Percentiles rank a stretch among this genome's conserved stretches.
These are phyloP conservation scores for Cataglyphis altisquamis DNA, from an alignment of 2,888 invertebrate species.

Conservation along the genomic window DNA sequence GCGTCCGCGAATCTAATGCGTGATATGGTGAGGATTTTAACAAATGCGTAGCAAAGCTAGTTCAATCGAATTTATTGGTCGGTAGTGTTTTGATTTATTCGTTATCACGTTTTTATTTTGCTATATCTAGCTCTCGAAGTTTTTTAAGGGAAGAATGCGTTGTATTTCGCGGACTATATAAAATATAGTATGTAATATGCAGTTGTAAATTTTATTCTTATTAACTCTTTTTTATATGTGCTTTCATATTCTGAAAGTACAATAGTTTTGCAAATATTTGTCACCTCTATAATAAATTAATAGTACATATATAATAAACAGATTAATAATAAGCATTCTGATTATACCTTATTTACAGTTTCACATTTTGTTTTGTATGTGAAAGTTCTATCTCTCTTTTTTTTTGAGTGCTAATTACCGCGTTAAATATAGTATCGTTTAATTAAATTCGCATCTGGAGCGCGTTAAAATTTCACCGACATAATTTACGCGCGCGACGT, in stretches of 20 bases:
- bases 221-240: background rate
- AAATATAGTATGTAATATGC: background rate
- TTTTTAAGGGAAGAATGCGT: slow-evolving; percentile 11
- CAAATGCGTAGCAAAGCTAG: slow-evolving; percentile 40
- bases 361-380: slow-evolving; percentile 9
- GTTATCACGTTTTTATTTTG: slow-evolving; percentile 51
- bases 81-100: slow-evolving; percentile 43
- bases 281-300: slow-evolving; percentile 14
- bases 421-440: slow-evolving; percentile 33
- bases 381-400: background rate
- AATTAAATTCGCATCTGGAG: slow-evolving; percentile 48
- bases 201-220: slow-evolving; percentile 33
- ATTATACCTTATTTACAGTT: slow-evolving; percentile 42
- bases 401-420: slow-evolving; percentile 41
- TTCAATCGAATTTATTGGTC: slow-evolving; percentile 43
- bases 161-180: slow-evolving; percentile 12
- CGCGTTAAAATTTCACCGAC: slow-evolving; percentile 38
- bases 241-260: slow-evolving; percentile 1
- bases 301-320: slow-evolving; percentile 15
- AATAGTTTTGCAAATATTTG: slow-evolving; percentile 14
- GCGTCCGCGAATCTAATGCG: slow-evolving; percentile 26
- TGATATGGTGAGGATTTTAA: slow-evolving; percentile 13
- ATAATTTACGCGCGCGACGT: slow-evolving; percentile 20
- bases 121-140: background rate
- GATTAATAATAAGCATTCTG: slow-evolving; percentile 24